Percentiles rank a stretch among this genome's conserved stretches.
phyloP scores from a whole-genome alignment of 1,140 invertebrate genomes.

The Eubasilissa regina region DNA sequence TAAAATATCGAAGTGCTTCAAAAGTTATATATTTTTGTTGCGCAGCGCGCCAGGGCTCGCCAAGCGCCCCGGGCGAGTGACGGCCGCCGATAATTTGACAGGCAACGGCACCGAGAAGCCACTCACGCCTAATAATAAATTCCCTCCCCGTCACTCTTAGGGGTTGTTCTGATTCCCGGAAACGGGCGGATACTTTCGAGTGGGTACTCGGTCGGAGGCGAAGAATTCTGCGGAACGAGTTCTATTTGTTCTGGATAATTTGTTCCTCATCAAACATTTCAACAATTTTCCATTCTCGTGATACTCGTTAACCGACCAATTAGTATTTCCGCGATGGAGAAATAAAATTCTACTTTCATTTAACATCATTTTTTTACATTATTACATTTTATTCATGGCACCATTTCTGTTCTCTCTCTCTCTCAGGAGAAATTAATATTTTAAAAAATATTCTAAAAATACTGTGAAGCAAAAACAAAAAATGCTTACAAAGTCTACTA shows the following conservation, averaged over 20 bases:
- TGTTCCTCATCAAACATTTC: background rate
- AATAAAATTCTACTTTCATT: background rate
- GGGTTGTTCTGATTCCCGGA: slow-evolving; percentile 14
- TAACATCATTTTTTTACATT: no score
- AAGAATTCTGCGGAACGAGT: slow-evolving; percentile 5
- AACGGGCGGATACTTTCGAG: slow-evolving; percentile 1
- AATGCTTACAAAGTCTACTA: no score
- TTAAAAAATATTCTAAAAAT: no score
- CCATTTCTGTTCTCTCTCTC: no score
- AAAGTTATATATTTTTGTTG: slow-evolving; percentile 26
- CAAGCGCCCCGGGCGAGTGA: slow-evolving; percentile 3
- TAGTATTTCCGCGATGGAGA: background rate
- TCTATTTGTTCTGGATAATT: slow-evolving; percentile 60
- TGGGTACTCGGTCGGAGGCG: background rate
- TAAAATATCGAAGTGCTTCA: background rate
- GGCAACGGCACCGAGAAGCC: background rate
- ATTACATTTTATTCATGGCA: no score
- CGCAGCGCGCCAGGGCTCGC: background rate
- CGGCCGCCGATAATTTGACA: slow-evolving; percentile 27
- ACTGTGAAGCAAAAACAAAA: no score
- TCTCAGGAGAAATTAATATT: no score
- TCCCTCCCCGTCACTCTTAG: background rate
- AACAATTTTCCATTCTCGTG: background rate
- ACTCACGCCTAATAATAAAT: background rate
- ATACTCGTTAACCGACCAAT: background rate